Base-by-base conservation (phyloP, 2,113 vertebrate genomes). In the Pseudorectes ferrugineus region DNA sequence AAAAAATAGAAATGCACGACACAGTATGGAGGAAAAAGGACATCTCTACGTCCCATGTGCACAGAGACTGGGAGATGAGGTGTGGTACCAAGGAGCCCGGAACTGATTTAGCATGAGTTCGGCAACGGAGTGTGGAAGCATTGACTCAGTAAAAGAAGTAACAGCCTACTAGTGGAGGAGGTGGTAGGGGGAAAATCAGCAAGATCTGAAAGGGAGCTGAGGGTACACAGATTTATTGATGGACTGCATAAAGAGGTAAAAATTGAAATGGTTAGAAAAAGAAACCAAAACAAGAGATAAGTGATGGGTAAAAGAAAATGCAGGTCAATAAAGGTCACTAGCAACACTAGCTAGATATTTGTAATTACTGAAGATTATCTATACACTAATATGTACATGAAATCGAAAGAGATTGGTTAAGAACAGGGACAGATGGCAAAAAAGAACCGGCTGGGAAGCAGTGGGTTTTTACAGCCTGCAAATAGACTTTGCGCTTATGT, bases 401-500 rank as follows among this genome's bases (percentile, higher is more conserved):
- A 70, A 90, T 66, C 26, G 14, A 42, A n/a, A 16, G 33, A 92
- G 62, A 92, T 22, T 89, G 66, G 66, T 85, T 92, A 94, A 72
- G 92, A 90, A 88, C 54, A 80, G 58, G 66, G 92, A 96, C 96
- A 96, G 95, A 96, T 96, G 95, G 93, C 58, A 88, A 85, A 88
- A 88, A 85, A 94, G 88, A 95, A 88, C 82, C 4, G 49, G 18
- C 54, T 90, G 78, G 82, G 81, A 96, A 96, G 63, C 54, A 90
- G 92, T 89, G 90, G 88, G 82, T 79, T 96, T 92, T 93, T 95
- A 79, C 78, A 94, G 90, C n/a, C 88, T 88, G 62, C 71, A 97
- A 94, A 97, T 88, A 96, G 93, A 94, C 46, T 93, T 75, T 31
- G 24, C 1, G 21, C 85, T 95, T 96, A 95, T 83, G 67, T 94